Evolutionary conservation across 1,140 invertebrate species (phyloP).

Genomic region (Prorops nasuta): DNA sequence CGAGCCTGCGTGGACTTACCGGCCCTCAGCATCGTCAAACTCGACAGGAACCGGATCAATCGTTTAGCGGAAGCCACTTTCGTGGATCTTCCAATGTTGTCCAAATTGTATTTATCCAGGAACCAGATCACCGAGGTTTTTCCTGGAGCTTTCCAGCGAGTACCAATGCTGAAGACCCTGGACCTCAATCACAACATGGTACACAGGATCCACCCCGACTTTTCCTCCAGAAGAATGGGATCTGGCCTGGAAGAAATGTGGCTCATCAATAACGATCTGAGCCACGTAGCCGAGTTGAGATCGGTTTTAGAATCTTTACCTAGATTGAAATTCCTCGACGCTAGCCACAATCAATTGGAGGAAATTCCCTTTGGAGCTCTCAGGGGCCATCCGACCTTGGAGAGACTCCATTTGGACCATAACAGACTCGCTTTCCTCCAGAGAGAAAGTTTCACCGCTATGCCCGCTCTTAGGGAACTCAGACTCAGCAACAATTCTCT

Average conservation of each 20-base stretch:
- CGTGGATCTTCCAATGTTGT: conserved; percentile 72
- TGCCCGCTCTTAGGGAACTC: conserved; percentile 79
- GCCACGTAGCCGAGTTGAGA: conserved; percentile 68
- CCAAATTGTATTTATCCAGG: conserved; percentile 67
- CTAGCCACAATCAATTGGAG: conserved; percentile 72
- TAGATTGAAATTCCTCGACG: conserved; percentile 71
- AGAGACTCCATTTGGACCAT: conserved; percentile 76
- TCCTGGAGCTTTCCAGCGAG: conserved; percentile 74
- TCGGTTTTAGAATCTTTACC: conserved; percentile 75
- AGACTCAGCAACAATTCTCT: conserved; percentile 77
- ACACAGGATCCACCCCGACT: conserved; percentile 75
- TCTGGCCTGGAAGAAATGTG: conserved; percentile 74
- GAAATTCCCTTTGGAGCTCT: conserved; percentile 74
- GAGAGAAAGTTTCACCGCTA: conserved; percentile 72
- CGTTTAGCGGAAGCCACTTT: conserved; percentile 75
- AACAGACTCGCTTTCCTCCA: conserved; percentile 74
- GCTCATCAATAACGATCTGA: conserved; percentile 73
- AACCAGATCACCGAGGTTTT: conserved; percentile 76
- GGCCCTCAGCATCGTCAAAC: conserved; percentile 65
- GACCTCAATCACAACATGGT: conserved; percentile 79
- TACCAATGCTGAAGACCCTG: conserved; percentile 69
- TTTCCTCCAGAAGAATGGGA: conserved; percentile 70
- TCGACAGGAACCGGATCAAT: conserved; percentile 71
- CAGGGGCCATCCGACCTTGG: conserved; percentile 73
- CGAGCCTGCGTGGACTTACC: conserved; percentile 73